These are phyloP conservation scores for Limnephilus marmoratus DNA, from an alignment of 2,888 invertebrate species.

Conservation along the genomic window DNA sequence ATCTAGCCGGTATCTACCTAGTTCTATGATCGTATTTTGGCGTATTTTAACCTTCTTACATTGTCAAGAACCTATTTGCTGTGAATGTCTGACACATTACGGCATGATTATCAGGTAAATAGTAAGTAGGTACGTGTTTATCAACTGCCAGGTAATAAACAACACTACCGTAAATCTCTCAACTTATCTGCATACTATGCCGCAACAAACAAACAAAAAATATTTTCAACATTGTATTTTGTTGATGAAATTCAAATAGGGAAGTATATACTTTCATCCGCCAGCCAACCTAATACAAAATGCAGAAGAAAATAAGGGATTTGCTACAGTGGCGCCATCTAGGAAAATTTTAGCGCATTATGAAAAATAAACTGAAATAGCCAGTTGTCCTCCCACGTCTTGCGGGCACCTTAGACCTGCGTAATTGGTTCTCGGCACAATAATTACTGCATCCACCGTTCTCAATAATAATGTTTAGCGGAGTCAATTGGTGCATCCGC, in stretches of 20 bases:
- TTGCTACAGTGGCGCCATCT: neutral
- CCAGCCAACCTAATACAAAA: neutral
- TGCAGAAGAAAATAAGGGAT: neutral
- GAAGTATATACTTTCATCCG: neutral
- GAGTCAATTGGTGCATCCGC: slow-evolving; percentile 63
- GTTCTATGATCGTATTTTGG: neutral
- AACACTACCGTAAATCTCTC: neutral
- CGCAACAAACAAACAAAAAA: neutral
- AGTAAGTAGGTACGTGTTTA: neutral
- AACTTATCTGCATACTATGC: neutral
- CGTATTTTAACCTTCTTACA: neutral
- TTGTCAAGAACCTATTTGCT: neutral
- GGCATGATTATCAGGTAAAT: neutral
- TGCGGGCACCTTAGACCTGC: neutral
- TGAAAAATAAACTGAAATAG: neutral
- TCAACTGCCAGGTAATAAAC: neutral
- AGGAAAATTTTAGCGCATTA: neutral
- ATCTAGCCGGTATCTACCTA: neutral
- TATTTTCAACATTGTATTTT: neutral
- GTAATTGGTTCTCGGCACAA: slow-evolving; percentile 2
- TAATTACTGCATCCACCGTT: neutral
- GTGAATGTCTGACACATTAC: neutral
- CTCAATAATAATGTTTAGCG: slow-evolving; percentile 3
- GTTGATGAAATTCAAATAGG: neutral
- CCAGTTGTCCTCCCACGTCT: neutral